These are phyloP conservation scores for Pomatostomus ruficeps DNA, from an alignment of 2,113 vertebrate genomes.

Conservation along the genomic window DNA sequence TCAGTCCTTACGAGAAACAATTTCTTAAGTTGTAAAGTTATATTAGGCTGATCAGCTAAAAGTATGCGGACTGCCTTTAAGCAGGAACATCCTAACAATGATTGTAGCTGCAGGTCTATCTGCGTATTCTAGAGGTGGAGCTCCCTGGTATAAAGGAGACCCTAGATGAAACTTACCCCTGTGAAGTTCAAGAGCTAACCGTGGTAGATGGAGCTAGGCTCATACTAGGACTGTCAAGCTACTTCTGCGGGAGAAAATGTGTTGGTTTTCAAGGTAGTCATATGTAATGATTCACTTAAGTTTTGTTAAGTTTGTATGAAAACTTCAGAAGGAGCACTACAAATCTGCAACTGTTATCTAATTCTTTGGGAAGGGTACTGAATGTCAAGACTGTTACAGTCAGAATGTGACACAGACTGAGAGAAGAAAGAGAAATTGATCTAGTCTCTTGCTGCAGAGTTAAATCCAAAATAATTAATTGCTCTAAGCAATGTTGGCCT, in stretches of 20 bases:
- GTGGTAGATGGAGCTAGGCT: background rate
- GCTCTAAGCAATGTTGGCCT: background rate
- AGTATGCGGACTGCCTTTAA: background rate
- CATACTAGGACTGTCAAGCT: background rate
- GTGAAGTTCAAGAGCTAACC: background rate
- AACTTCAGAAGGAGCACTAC: background rate
- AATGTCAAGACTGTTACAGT: background rate
- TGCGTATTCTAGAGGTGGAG: accelerated
- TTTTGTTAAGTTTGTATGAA: background rate
- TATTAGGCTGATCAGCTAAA: background rate
- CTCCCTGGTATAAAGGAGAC: background rate
- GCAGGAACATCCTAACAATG: background rate
- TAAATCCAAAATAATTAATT: background rate
- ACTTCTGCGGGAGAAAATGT: background rate
- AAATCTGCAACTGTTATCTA: background rate
- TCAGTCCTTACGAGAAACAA: background rate
- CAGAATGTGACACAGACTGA: background rate
- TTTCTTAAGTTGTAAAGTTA: background rate
- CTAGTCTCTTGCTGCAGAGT: background rate
- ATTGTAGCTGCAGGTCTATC: background rate
- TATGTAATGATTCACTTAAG: background rate
- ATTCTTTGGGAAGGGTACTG: background rate
- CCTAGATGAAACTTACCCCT: background rate
- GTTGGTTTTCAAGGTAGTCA: background rate
- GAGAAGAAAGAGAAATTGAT: background rate